Evolutionary conservation across 2,113 vertebrate species (phyloP).

Genomic region (Acinonyx jubatus): DNA sequence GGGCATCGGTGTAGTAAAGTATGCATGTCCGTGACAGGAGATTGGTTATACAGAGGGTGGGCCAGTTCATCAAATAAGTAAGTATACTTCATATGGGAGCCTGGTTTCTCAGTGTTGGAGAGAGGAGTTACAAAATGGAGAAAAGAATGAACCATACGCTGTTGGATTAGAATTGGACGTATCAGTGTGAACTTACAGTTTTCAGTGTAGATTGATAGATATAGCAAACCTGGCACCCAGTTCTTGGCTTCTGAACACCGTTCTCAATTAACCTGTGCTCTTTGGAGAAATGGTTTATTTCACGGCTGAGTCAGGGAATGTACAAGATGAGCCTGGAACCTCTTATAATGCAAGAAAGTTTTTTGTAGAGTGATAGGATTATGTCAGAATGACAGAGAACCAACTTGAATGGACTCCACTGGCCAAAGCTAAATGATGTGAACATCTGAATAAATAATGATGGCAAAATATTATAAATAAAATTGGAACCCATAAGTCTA

Average conservation of each 20-base stretch:
- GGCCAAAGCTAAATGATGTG: neutral
- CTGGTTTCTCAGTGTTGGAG: neutral
- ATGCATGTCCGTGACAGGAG: neutral
- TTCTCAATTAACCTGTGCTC: neutral
- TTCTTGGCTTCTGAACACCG: neutral
- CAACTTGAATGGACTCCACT: neutral
- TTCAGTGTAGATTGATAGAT: neutral
- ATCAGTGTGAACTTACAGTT: neutral
- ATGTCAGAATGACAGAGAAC: neutral
- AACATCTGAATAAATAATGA: neutral
- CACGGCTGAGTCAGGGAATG: neutral
- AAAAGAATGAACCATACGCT: neutral
- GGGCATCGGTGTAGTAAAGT: neutral
- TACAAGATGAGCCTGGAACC: neutral
- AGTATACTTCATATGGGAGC: neutral
- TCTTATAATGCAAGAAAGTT: conserved; percentile 19
- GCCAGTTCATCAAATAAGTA: neutral
- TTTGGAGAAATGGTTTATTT: conserved; percentile 29
- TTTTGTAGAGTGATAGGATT: neutral
- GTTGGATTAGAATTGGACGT: neutral
- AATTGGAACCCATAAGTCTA: neutral
- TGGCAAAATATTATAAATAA: neutral
- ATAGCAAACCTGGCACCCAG: neutral
- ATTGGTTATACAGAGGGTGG: neutral
- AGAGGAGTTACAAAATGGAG: neutral